phyloP scores from a whole-genome alignment of 2,797 vertebrate genomes.

The Pseudochirops cupreus region DNA sequence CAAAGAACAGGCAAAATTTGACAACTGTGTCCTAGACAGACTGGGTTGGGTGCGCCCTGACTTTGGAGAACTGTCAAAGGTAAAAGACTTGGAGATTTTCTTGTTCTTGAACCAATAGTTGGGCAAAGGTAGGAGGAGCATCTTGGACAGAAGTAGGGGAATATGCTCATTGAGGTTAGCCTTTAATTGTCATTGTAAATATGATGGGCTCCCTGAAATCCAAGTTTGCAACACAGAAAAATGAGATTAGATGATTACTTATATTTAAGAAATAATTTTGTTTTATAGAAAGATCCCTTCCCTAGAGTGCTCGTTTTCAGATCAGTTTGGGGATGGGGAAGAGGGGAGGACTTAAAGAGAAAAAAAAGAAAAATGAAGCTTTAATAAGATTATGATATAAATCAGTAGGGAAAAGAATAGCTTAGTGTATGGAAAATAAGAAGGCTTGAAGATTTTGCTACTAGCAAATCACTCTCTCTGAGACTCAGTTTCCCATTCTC shows the following conservation, averaged over 20 bases:
- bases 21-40: conserved; percentile 95
- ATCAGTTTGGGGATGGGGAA: conserved; percentile 25
- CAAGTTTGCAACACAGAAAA: background rate
- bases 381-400: conserved; percentile 15
- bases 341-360: background rate
- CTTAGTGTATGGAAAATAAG: background rate
- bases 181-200: conserved; percentile 10
- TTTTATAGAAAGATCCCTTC: background rate
- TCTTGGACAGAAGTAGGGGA: background rate
- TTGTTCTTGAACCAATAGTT: background rate
- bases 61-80: conserved; percentile 97
- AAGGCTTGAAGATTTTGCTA: background rate
- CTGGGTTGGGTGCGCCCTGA: conserved; percentile 96
- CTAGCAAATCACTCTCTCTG: background rate
- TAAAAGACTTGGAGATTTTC: conserved; percentile 78
- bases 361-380: conserved; percentile 8
- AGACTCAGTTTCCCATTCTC: background rate
- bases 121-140: background rate
- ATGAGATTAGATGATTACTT: conserved; percentile 1
- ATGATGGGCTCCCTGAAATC: background rate
- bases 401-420: background rate
- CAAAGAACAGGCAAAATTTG: conserved; percentile 92
- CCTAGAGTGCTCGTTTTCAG: conserved; percentile 2
- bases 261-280: background rate
- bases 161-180: background rate